A percentile compares a stretch with the other conserved stretches of the same genome.
Conservation (phyloP, 2,113 vertebrate species). For the Carassius auratus region DNA sequence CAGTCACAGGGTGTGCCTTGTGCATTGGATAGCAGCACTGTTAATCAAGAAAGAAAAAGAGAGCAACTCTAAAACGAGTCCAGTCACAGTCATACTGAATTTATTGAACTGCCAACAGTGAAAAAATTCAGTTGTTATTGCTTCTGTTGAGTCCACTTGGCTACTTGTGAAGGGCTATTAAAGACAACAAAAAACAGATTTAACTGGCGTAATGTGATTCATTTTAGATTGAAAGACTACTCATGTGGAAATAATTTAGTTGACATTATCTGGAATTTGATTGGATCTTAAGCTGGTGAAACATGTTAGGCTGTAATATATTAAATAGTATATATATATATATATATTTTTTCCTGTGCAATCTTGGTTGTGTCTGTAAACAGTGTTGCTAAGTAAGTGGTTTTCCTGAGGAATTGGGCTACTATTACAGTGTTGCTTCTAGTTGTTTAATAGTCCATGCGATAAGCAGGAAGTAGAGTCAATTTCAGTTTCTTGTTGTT, state of each 20-base stretch:
- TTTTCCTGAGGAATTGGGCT: no score
- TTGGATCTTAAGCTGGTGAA: not conserved
- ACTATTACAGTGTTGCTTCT: no score
- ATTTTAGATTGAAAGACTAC: not conserved
- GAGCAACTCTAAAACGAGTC: not conserved
- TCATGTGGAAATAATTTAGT: not conserved
- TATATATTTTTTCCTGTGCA: no score
- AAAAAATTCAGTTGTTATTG: not conserved
- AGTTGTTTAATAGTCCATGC: no score
- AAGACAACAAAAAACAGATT: not conserved
- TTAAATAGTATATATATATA: no score
- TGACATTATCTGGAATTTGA: not conserved
- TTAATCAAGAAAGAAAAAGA: constrained; percentile 7
- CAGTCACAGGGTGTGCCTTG: not conserved
- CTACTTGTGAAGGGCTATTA: not conserved
- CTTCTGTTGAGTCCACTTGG: constrained; percentile 2
- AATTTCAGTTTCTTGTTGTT: not conserved
- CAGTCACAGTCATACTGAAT: not conserved
- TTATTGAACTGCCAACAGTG: not conserved
- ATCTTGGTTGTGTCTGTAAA: no score
- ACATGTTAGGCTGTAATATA: not conserved
- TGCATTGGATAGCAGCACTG: not conserved
- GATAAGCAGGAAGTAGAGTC: not conserved
- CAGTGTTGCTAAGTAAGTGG: no score
- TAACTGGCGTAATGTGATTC: not conserved